Evolutionary conservation across 2,888 invertebrate genomes (phyloP), one percentile per base, ranked within the genome.

Genomic region (Meandrusa payeni): DNA sequence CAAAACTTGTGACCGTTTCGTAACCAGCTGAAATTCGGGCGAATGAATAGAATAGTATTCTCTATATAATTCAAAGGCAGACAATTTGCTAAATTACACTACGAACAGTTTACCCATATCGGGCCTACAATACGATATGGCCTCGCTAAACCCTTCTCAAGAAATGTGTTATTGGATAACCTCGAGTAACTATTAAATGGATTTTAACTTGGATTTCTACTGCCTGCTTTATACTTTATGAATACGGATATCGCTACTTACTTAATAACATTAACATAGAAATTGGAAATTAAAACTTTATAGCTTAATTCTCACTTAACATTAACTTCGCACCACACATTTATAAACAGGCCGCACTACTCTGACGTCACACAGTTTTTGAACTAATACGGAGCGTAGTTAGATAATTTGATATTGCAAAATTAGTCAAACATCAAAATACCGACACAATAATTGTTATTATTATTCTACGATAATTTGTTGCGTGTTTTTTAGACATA

Each of bases 31-130:
- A 32, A 38, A 22, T 37, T 38, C 20, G 7, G 20, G 5, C 22
- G 29, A 22, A 37, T 43, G 32, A 38, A 38, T 38, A 31, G 34
- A 34, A 41, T 24, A 31, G 31, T 29, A 28, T 37, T 13, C 43
- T 43, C 26, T 38, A 22, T 32, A 43, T 43, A 32, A 38, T 38
- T 38, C 43, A 43, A 43, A 37, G 32, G 43, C 38, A 22, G 38
- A 43, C 38, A 38, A 43, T 43, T 43, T 43, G 38, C 43, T 43
- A 43, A 43, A 43, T 43, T 43, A 43, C 38, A 43, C 31, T 38
- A 43, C 37, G 37, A 38, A 32, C 37, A 26, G 43, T 43, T 43
- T 43, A 43, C 43, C 43, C 43, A 43, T 43, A 38, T 43, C 32
- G 43, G 27, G 37, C 37, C 26, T 43, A 43, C 38, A 43, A 38